Conservation (phyloP, 2,113 vertebrate species). For the Chionis minor region DNA sequence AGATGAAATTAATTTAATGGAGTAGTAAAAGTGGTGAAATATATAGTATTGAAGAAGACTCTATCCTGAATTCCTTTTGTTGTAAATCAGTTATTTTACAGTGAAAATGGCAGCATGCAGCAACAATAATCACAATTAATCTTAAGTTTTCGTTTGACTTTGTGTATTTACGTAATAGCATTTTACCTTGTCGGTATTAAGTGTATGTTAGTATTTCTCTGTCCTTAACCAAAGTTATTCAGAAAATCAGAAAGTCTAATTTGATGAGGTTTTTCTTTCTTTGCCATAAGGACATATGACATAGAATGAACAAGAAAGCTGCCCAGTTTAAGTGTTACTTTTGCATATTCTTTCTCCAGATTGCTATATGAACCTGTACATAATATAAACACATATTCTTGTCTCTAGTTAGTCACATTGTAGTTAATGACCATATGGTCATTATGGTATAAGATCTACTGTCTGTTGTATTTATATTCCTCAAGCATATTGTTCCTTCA, state of each 20-base stretch:
- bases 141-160: not conserved
- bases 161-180: not conserved
- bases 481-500: conserved; percentile 96
- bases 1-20: not conserved
- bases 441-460: conserved; percentile 87
- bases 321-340: conserved; percentile 75
- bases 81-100: not conserved
- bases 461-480: conserved; percentile 96
- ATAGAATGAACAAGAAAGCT: conserved; percentile 67
- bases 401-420: conserved; percentile 89
- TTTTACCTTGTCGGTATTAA: not conserved
- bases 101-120: not conserved
- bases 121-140: not conserved
- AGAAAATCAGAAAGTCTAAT: conserved; percentile 49
- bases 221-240: conserved; percentile 53
- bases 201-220: conserved; percentile 5
- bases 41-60: not conserved
- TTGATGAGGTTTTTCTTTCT: conserved; percentile 48
- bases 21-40: not conserved
- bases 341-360: conserved; percentile 79
- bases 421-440: conserved; percentile 96
- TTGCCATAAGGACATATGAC: conserved; percentile 62
- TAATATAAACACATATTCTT: conserved; percentile 85
- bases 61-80: not conserved
- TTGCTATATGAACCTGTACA: conserved; percentile 82